Conservation (phyloP, 2,888 invertebrate genomes). For the Epinotia nisella region DNA sequence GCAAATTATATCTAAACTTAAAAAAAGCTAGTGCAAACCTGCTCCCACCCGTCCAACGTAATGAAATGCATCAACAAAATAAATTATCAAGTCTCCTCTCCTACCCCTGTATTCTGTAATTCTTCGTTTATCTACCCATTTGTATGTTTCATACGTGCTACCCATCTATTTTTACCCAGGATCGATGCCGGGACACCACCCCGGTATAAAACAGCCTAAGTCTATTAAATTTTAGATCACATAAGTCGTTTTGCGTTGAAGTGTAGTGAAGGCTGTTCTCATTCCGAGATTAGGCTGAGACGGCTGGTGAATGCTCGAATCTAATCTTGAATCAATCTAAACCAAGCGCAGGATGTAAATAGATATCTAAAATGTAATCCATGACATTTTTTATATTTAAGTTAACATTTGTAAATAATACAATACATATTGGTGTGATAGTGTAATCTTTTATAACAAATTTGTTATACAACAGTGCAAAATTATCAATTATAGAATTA, state of each 20-base stretch:
- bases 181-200: conserved; percentile 14
- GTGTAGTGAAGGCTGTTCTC: conserved; percentile 5
- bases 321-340: conserved; percentile 5
- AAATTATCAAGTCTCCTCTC: not conserved
- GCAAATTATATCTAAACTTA: not conserved
- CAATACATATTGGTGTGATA: not conserved
- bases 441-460: not conserved
- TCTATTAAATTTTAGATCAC: not conserved
- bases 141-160: conserved; percentile 22
- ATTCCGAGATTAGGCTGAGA: conserved; percentile 24
- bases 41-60: not conserved
- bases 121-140: conserved; percentile 1
- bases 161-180: conserved; percentile 31
- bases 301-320: conserved; percentile 11
- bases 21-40: not conserved
- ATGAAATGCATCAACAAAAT: not conserved
- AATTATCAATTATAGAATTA: too few relatives aligned
- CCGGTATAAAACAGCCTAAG: not conserved
- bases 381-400: not conserved
- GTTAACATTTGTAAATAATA: not conserved
- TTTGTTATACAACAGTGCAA: too few relatives aligned
- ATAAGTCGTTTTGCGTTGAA: not conserved
- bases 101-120: not conserved
- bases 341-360: not conserved
- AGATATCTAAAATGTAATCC: not conserved